Conservation (phyloP, 2,113 vertebrate genomes). For the Hippocampus guttulatus region DNA sequence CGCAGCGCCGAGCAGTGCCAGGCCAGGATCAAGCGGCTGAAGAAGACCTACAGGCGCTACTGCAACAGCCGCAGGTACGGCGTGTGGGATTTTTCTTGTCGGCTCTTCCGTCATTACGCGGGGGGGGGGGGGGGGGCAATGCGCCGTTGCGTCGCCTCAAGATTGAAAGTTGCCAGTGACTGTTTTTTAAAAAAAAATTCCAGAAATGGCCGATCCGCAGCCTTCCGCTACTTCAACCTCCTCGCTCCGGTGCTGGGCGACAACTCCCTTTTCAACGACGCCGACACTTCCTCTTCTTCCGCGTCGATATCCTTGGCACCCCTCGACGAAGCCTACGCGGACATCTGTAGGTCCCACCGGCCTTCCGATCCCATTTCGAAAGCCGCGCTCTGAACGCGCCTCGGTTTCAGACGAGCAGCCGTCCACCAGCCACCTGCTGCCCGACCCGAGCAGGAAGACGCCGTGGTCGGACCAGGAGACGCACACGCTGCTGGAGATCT, state of each 20-base stretch:
- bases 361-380: not conserved
- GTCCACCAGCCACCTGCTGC: slow-evolving; percentile 43
- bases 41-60: slow-evolving; percentile 60
- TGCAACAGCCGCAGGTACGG: slow-evolving; percentile 55
- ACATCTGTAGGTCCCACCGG: slow-evolving; percentile 42
- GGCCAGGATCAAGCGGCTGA: slow-evolving; percentile 55
- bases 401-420: slow-evolving; percentile 46
- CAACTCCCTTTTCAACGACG: not conserved
- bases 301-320: not conserved
- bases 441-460: slow-evolving; percentile 62
- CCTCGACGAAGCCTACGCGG: slow-evolving; percentile 34
- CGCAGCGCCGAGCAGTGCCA: slow-evolving; percentile 65
- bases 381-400: not conserved
- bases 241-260: slow-evolving; percentile 65
- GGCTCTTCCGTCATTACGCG: too few species aligned
- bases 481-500: slow-evolving; percentile 61
- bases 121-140: too few species aligned
- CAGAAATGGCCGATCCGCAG: slow-evolving; percentile 41
- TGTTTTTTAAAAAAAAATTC: not conserved
- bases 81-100: not conserved
- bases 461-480: slow-evolving; percentile 72
- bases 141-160: too few species aligned
- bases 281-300: slow-evolving; percentile 21
- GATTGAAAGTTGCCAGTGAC: not conserved
- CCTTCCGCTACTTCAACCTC: slow-evolving; percentile 58